phyloP scores from a whole-genome alignment of 2,797 vertebrate genomes.

The Myiotriccus ornatus region DNA sequence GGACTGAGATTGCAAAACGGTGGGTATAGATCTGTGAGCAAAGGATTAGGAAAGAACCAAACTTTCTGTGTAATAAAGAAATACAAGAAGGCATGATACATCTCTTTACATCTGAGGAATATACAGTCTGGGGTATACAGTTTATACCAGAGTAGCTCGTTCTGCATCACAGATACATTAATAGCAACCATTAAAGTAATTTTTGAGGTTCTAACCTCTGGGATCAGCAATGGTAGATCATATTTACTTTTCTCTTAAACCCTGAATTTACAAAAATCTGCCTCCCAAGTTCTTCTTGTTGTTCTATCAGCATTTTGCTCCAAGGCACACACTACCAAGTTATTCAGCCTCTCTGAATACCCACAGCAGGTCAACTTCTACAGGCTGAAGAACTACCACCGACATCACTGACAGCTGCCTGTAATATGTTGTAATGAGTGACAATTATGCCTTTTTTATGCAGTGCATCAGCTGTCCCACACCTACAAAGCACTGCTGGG shows the following conservation, averaged over 20 bases:
- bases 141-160: background rate
- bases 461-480: background rate
- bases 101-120: background rate
- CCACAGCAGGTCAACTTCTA: background rate
- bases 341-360: background rate
- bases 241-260: background rate
- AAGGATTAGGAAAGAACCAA: background rate
- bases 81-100: background rate
- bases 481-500: background rate
- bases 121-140: background rate
- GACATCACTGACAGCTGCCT: background rate
- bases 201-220: background rate
- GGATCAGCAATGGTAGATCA: background rate
- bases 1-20: background rate
- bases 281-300: background rate
- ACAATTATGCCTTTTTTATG: background rate
- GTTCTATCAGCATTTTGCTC: background rate
- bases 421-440: rapidly evolving
- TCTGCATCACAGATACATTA: background rate
- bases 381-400: background rate
- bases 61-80: background rate
- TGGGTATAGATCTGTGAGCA: background rate
- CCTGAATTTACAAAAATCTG: background rate
- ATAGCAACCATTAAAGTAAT: background rate
- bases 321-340: rapidly evolving